Conservation (phyloP, 2,888 invertebrate genomes). For the Pristionchus entomophagus region DNA sequence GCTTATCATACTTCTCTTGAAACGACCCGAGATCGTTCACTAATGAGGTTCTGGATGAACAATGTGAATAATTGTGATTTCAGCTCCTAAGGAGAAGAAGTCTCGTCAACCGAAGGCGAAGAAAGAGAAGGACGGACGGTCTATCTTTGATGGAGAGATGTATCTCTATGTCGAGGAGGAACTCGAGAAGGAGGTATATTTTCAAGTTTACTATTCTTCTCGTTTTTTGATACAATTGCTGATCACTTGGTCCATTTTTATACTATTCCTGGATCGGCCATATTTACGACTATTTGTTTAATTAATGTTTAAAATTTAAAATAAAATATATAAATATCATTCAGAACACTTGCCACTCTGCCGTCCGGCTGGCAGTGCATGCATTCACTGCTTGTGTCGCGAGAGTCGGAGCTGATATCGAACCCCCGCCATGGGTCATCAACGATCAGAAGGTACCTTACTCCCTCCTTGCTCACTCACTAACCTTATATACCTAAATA, state of each 20-base stretch:
- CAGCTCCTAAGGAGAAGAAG: slow-evolving; percentile 24
- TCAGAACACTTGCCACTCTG: slow-evolving; percentile 51
- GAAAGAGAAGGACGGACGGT: slow-evolving; percentile 54
- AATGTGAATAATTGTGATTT: not conserved
- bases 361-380: slow-evolving; percentile 66
- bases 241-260: not conserved
- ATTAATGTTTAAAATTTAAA: no score
- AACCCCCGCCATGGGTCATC: slow-evolving; percentile 67
- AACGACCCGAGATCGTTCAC: not conserved
- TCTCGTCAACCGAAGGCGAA: slow-evolving; percentile 58
- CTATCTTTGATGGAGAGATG: slow-evolving; percentile 61
- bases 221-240: not conserved
- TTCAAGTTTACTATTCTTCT: not conserved
- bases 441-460: slow-evolving; percentile 62
- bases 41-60: no score
- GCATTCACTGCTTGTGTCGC: slow-evolving; percentile 71
- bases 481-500: no score
- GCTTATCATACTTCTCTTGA: not conserved
- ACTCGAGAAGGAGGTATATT: slow-evolving; percentile 50
- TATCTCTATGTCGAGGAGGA: slow-evolving; percentile 60
- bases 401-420: slow-evolving; percentile 69
- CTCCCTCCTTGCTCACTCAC: no score
- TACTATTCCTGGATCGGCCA: not conserved
- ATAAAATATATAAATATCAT: no score
- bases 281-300: no score